Base-by-base conservation (phyloP, 2,888 invertebrate species). In the Meiosimyza decipiens region DNA sequence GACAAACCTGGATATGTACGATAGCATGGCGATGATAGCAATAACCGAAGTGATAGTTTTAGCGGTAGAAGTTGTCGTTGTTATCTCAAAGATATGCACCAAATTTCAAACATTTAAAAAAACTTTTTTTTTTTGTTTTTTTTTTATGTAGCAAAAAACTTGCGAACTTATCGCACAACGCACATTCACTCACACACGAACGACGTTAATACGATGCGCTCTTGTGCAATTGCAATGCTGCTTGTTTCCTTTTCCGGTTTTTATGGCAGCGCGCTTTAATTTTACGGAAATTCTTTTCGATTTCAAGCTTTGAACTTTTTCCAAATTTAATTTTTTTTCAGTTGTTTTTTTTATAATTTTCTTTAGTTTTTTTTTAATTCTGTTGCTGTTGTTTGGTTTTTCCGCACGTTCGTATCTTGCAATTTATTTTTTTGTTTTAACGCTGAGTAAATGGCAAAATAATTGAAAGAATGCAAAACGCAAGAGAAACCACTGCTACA, bases 381-480 rank as follows among this genome's bases (percentile, higher is more conserved):
- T 12, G 49, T 65, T 65, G 22, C 59, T 67, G 49, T 52, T 33
- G 28, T 59, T 59, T 18, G 33, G 51, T 63, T 63, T 54, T 51
- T 22, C 60, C 18, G 60, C 70, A 62, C 66, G 40, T 64, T 55
- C 71, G 71, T 49, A 49, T 69, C 49, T 63, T 66, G 60, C 50
- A 52, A 64, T 66, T 68, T 66, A 40, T 69, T 72, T 60, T 74
- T 72, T 73, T 73, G 57, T 55, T 70, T 72, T 72, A 71, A 64
- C 66, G 54, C 52, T 63, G 51, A 72, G 64, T 75, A 77, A 76
- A 79, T 77, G 75, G 75, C 70, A 73, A 75, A 78, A 78, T 78
- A 77, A 79, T 78, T 77, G 76, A 73, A 78, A 77, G 76, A 75
- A 69, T 69, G 68, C 68, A 59, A 16, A 16, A 28, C 28, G 62